phyloP scores from a whole-genome alignment of 2,888 invertebrate genomes.

The Patella pellucida region DNA sequence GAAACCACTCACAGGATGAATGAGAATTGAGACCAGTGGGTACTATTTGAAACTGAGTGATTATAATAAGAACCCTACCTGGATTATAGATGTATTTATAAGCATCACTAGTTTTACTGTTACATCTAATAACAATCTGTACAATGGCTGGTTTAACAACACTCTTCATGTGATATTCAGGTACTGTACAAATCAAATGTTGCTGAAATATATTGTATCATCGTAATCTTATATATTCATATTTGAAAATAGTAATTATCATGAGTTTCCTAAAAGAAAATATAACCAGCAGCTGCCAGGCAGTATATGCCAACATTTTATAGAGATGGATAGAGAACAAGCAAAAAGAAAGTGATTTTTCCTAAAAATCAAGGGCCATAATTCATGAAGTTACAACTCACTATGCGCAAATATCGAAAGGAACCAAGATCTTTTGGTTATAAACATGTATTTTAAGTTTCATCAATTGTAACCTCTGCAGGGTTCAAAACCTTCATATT shows the following conservation, averaged over 20 bases:
- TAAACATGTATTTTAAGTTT: too few species aligned
- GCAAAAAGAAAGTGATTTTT: neutral
- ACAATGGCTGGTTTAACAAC: slow-evolving; percentile 57
- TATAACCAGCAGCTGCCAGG: neutral
- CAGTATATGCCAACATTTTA: neutral
- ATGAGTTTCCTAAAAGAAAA: neutral
- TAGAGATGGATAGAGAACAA: neutral
- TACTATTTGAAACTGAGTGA: slow-evolving; percentile 8
- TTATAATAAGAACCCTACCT: slow-evolving; percentile 53
- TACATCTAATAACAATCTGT: slow-evolving; percentile 68
- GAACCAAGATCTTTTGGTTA: too few species aligned
- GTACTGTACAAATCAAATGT: slow-evolving; percentile 71
- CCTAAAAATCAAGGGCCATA: too few species aligned
- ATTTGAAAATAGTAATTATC: neutral
- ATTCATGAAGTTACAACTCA: too few species aligned
- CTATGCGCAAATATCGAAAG: too few species aligned
- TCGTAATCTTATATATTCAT: slow-evolving; percentile 2
- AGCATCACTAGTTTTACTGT: slow-evolving; percentile 70
- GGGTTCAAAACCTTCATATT: too few species aligned
- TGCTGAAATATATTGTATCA: slow-evolving; percentile 61
- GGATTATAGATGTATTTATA: slow-evolving; percentile 68
- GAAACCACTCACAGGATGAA: slow-evolving; percentile 44
- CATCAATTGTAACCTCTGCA: too few species aligned
- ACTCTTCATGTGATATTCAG: slow-evolving; percentile 60
- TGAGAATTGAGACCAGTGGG: slow-evolving; percentile 36